phyloP scores from a whole-genome alignment of 2,888 invertebrate genomes.

The Drosophila leonis region DNA sequence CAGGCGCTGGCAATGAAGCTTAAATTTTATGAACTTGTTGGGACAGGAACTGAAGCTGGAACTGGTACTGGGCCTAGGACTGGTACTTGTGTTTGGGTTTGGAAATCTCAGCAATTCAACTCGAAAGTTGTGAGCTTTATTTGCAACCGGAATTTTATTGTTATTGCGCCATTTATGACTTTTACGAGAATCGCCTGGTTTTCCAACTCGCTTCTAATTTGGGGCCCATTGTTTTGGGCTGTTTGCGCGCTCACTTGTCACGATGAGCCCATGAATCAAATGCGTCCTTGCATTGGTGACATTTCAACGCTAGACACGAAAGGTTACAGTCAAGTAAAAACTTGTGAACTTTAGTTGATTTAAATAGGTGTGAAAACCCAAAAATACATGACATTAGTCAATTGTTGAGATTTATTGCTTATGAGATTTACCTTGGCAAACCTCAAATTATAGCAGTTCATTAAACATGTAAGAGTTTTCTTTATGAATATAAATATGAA shows the following conservation, averaged over 20 bases:
- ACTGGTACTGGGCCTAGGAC: background rate
- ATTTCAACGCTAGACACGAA: constrained; percentile 16
- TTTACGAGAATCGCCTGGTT: constrained; percentile 66
- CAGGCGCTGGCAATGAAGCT: constrained; percentile 58
- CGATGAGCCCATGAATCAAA: constrained; percentile 26
- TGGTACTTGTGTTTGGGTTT: constrained; percentile 21
- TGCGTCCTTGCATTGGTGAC: constrained; percentile 32
- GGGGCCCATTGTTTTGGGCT: constrained; percentile 51
- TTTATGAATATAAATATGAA: background rate
- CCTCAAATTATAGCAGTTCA: background rate
- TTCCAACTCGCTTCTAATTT: constrained; percentile 57
- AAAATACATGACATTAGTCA: background rate
- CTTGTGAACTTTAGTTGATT: background rate
- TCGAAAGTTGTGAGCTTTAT: constrained; percentile 71
- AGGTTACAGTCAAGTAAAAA: constrained; percentile 19
- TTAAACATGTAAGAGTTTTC: background rate
- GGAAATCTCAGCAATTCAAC: constrained; percentile 57
- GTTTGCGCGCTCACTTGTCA: constrained; percentile 30
- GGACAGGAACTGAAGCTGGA: constrained; percentile 19
- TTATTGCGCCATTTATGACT: constrained; percentile 76
- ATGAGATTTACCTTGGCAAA: background rate
- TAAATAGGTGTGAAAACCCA: constrained; percentile 13
- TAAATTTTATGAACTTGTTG: constrained; percentile 69
- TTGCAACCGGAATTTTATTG: constrained; percentile 81
- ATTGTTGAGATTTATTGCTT: background rate